Evolutionary conservation across 2,888 invertebrate genomes (phyloP), one percentile per base, ranked within the genome.

Genomic region (Macroteleia sp.): DNA sequence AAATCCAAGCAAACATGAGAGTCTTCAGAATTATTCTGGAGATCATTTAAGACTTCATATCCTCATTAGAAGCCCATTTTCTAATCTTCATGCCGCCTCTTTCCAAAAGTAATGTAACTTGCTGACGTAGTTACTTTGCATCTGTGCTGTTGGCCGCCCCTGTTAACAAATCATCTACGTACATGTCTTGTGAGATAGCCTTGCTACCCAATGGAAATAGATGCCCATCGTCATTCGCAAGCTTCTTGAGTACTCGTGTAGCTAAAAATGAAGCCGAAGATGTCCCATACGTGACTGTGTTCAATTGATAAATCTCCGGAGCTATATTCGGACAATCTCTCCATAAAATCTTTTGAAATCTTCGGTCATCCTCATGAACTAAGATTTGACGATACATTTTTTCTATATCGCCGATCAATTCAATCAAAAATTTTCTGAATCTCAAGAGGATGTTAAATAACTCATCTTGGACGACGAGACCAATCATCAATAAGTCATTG

Each of bases 401-500:
- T 20, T 73, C 50, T 6, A 64, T 73, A 34, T 73, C 71, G 1
- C 52, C 62, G 9, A 22, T 64, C 4, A 64, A 3, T 0, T 50
- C 57, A 14, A 50, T 4, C 8, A 44, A 44, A 50, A 41, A 46
- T 42, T 34, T 3, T 12, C 73, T 20, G 17, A 64, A 57, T 34
- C 64, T 25, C 0, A 64, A 1, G 1, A 73, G 8, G 28, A 57
- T 52, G 9, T 32, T 10, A 1, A 64, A 44, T 0, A 73, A 3
- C 1, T 48, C 25, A 9, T 64, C 64, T 12, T 74, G 74, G 8
- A 66, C 30, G 1, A 52, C 54, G 0, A 59, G 61, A 14, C 71
- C 77, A 1, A 66, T 57, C 67, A 66, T 66, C 5, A 77, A 19
- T 17, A 41, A n/a, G 25, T 77, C 61, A 12, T 77, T 71, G 3